phyloP scores from a whole-genome alignment of 2,888 invertebrate species.

The Drosophila peninsularis region DNA sequence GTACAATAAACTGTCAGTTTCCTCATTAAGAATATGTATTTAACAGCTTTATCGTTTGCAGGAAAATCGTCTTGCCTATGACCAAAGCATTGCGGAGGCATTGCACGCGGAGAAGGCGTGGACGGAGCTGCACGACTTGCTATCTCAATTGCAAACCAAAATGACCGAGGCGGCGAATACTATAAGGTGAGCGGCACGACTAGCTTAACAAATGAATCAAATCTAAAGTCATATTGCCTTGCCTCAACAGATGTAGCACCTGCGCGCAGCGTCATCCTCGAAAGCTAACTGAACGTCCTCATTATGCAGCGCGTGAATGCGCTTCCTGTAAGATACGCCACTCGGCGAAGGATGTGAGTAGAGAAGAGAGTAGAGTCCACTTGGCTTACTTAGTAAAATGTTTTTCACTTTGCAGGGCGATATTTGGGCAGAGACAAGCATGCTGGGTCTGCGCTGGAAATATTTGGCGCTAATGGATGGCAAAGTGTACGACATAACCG shows the following conservation, averaged over 20 bases:
- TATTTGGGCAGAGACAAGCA: conserved; percentile 97
- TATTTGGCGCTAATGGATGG: conserved; percentile 99
- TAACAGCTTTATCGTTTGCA: conserved; percentile 75
- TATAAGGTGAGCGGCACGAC: conserved; percentile 86
- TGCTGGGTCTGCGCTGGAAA: conserved; percentile 95
- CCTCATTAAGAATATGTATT: background rate
- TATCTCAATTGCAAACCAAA: conserved; percentile 95
- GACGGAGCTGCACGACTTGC: conserved; percentile 93
- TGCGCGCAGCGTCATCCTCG: conserved; percentile 96
- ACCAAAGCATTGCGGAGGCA: conserved; percentile 90
- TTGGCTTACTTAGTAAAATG: background rate
- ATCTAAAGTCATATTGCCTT: background rate
- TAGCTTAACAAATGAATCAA: too few species aligned
- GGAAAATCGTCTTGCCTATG: conserved; percentile 91
- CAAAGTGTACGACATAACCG: conserved; percentile 97
- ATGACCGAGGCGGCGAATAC: conserved; percentile 97
- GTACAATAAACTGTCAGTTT: conserved; percentile 84
- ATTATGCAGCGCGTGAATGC: conserved; percentile 96
- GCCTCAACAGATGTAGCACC: conserved; percentile 91
- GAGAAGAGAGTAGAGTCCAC: too few species aligned
- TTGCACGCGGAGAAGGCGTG: conserved; percentile 94
- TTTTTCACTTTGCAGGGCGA: conserved; percentile 89
- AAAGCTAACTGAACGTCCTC: conserved; percentile 92
- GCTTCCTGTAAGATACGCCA: conserved; percentile 95
- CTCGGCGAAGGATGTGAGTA: conserved; percentile 92